phyloP scores from a whole-genome alignment of 2,113 vertebrate genomes.

The Neolamprologus cancellatus region DNA sequence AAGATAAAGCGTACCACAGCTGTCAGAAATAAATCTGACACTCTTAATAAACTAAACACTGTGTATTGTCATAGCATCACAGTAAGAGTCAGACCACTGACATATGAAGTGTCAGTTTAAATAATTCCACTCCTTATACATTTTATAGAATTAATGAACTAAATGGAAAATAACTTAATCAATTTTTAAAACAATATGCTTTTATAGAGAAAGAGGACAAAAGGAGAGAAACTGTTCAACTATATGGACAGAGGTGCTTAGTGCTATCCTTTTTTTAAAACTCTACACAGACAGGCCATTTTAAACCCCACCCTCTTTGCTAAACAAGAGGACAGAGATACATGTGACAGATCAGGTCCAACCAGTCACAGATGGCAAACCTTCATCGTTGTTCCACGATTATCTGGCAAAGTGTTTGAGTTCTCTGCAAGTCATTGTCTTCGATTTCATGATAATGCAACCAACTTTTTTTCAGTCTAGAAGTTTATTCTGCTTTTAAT shows the following conservation, averaged over 20 bases:
- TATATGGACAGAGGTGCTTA: not conserved
- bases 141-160: not conserved
- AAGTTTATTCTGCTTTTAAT: not conserved
- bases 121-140: not conserved
- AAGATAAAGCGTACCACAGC: constrained; percentile 25
- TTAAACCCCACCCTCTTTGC: constrained; percentile 69
- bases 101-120: not conserved
- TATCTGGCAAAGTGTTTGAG: constrained; percentile 44
- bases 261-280: constrained; percentile 9
- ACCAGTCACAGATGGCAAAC: constrained; percentile 73
- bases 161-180: not conserved
- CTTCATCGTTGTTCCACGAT: constrained; percentile 57
- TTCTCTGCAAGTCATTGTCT: constrained; percentile 4
- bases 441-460: not conserved
- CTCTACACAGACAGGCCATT: constrained; percentile 40
- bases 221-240: not conserved
- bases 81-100: not conserved
- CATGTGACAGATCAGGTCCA: constrained; percentile 74
- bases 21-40: constrained; percentile 7
- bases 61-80: not conserved
- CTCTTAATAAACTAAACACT: constrained; percentile 1
- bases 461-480: not conserved
- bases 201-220: not conserved
- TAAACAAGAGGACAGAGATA: constrained; percentile 64
- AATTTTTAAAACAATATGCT: not conserved